A percentile compares a stretch with the other conserved stretches of the same genome.
These are phyloP conservation scores for Denticeps clupeoides DNA, from an alignment of 2,797 vertebrate species.

Conservation along the genomic window DNA sequence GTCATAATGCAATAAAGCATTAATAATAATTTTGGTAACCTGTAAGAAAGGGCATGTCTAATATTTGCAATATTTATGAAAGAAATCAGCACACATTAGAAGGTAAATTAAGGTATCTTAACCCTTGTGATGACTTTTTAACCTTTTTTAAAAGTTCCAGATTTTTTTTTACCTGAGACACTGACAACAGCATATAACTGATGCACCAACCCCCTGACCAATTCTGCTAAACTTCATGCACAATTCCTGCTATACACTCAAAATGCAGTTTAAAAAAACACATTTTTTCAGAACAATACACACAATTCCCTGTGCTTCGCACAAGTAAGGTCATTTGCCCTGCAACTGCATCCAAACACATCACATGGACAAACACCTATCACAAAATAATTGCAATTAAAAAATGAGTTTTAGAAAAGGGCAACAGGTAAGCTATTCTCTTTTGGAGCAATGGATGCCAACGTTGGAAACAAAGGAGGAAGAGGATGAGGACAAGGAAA, in stretches of 20 bases:
- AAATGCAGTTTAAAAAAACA: neutral
- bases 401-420: conserved; percentile 1
- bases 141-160: too few relatives aligned
- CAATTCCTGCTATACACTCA: neutral
- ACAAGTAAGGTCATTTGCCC: neutral
- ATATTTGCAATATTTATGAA: too few relatives aligned
- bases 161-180: neutral
- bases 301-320: neutral
- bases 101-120: too few relatives aligned
- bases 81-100: too few relatives aligned
- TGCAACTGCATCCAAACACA: neutral
- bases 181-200: neutral
- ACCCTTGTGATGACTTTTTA: too few relatives aligned
- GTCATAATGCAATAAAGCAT: too few relatives aligned
- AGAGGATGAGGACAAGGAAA: neutral
- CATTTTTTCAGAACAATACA: conserved; percentile 1
- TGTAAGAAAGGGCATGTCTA: too few relatives aligned
- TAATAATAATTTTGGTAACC: too few relatives aligned
- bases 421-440: conserved; percentile 2
- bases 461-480: neutral
- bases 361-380: neutral
- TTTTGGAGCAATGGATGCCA: conserved; percentile 3
- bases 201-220: too few relatives aligned
- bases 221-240: neutral
- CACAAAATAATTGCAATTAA: too few relatives aligned